phyloP scores from a whole-genome alignment of 2,113 vertebrate genomes.

The Excalfactoria chinensis region DNA sequence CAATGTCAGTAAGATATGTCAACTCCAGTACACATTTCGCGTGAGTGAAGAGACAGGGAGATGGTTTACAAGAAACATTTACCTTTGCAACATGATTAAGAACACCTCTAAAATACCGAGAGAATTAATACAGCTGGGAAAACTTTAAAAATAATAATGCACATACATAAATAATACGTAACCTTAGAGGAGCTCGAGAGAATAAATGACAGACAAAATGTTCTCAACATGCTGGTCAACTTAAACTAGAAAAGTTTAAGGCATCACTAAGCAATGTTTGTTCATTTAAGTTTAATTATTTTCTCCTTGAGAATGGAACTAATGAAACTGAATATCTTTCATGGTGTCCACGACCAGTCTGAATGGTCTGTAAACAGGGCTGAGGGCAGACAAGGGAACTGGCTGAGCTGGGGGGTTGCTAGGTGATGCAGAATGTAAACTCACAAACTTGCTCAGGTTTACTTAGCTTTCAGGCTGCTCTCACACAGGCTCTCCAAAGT shows the following conservation, averaged over 20 bases:
- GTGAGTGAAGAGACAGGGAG: conserved; percentile 4
- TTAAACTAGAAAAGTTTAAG: conserved; percentile 77
- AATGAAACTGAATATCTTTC: conserved; percentile 86
- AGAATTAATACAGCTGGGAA: conserved; percentile 8
- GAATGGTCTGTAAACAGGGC: conserved; percentile 86
- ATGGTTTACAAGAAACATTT: neutral
- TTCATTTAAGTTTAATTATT: conserved; percentile 89
- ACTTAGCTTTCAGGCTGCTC: conserved; percentile 83
- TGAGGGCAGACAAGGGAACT: conserved; percentile 81
- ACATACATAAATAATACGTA: neutral
- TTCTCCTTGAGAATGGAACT: conserved; percentile 85
- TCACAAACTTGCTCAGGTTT: conserved; percentile 84
- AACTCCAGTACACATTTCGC: conserved; percentile 30
- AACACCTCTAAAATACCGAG: neutral
- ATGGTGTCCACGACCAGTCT: conserved; percentile 79
- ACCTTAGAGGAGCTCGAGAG: neutral
- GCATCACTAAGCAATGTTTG: conserved; percentile 80
- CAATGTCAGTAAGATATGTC: neutral
- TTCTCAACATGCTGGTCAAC: conserved; percentile 51
- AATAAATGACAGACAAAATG: conserved; percentile 37
- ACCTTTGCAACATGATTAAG: neutral
- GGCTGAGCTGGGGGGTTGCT: conserved; percentile 82
- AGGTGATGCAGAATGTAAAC: conserved; percentile 84
- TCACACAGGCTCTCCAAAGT: conserved; percentile 82
- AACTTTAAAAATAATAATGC: neutral